Percentiles rank a stretch among this genome's conserved stretches.
These are phyloP conservation scores for Brachyhypopomus gauderio DNA, from an alignment of 2,113 vertebrate genomes.

Conservation along the genomic window DNA sequence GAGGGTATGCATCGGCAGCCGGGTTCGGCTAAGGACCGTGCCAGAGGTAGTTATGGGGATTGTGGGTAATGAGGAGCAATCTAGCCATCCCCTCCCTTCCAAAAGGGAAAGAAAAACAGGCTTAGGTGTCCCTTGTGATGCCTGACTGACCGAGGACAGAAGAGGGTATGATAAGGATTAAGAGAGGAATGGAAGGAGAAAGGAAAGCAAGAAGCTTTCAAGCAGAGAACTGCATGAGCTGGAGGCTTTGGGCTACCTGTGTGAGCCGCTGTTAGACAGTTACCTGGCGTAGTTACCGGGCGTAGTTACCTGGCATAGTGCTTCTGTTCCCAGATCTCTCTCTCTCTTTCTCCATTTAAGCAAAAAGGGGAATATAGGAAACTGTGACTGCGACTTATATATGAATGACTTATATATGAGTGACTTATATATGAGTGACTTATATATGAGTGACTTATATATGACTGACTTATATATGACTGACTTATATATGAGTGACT, in stretches of 20 bases:
- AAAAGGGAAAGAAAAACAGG: slow-evolving; percentile 13
- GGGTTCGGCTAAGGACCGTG: slow-evolving; percentile 22
- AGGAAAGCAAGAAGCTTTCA: slow-evolving; percentile 23
- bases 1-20: slow-evolving; percentile 27
- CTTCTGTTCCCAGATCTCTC: slow-evolving; percentile 32
- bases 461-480: neutral
- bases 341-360: slow-evolving; percentile 28
- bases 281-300: no score
- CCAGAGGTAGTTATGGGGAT: slow-evolving; percentile 23
- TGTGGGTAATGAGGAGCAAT: slow-evolving; percentile 50
- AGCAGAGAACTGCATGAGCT: neutral
- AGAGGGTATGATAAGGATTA: slow-evolving; percentile 37
- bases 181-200: slow-evolving; percentile 25
- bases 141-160: slow-evolving; percentile 20
- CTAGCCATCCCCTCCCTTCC: neutral
- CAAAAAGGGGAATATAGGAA: slow-evolving; percentile 22
- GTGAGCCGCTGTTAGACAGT: slow-evolving; percentile 20
- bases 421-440: no score
- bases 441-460: no score
- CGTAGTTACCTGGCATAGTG: no score
- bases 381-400: slow-evolving; percentile 10
- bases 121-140: slow-evolving; percentile 26
- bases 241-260: neutral
- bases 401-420: no score
- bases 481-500: neutral